These are phyloP conservation scores for Sinosuthora webbiana DNA, from an alignment of 2,113 vertebrate species.

Conservation along the genomic window DNA sequence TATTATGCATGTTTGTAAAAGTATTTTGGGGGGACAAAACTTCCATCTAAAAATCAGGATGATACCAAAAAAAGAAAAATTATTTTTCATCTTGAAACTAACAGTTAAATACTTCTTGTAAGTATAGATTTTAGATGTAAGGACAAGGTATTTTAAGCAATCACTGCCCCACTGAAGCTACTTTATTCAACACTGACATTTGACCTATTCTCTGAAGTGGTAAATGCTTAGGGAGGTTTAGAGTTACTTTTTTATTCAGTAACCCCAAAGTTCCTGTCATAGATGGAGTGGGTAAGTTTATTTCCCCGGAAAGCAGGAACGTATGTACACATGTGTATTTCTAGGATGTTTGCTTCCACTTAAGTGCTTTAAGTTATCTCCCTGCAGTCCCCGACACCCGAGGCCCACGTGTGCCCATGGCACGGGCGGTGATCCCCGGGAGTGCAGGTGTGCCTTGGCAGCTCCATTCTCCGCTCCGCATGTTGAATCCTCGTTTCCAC, in stretches of 20 bases:
- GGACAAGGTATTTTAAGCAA: background rate
- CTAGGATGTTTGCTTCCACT: background rate
- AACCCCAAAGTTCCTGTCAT: background rate
- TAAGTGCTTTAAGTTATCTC: rapidly evolving
- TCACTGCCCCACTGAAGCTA: background rate
- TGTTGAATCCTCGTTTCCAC: rapidly evolving
- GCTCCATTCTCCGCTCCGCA: rapidly evolving
- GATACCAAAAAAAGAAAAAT: background rate
- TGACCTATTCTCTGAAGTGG: background rate
- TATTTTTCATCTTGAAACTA: background rate
- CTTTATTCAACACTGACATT: background rate
- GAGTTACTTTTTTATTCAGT: background rate
- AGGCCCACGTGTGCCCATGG: rapidly evolving
- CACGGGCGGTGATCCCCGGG: rapidly evolving
- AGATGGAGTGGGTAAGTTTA: too few species aligned
- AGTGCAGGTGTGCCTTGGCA: rapidly evolving
- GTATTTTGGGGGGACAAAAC: background rate
- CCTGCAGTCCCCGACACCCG: rapidly evolving
- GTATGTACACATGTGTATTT: rapidly evolving
- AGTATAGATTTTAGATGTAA: background rate
- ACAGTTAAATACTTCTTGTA: background rate
- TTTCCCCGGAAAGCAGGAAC: background rate
- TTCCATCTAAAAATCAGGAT: background rate
- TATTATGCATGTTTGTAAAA: background rate
- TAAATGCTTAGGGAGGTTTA: background rate